Conservation (phyloP, 2,113 vertebrate species). For the Steatornis caripensis region DNA sequence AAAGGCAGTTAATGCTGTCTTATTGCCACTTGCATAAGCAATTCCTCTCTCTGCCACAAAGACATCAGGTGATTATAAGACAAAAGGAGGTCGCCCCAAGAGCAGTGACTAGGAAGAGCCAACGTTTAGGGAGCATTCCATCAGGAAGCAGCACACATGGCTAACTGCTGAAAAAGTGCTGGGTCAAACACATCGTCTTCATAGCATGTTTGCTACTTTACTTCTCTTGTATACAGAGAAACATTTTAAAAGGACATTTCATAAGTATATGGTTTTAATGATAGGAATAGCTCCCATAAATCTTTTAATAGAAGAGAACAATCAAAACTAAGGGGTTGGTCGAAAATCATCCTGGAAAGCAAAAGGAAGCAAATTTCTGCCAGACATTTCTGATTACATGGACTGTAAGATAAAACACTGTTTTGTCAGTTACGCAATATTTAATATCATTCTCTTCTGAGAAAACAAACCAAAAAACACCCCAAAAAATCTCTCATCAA, state of each 20-base stretch:
- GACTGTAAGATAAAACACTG: neutral
- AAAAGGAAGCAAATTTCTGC: neutral
- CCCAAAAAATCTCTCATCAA: accelerated
- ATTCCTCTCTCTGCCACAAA: neutral
- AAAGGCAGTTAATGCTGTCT: neutral
- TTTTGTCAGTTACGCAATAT: neutral
- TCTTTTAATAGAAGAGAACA: neutral
- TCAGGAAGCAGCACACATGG: neutral
- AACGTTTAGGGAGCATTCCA: neutral
- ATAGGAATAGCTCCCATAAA: neutral
- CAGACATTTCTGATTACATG: accelerated
- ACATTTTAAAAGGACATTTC: neutral
- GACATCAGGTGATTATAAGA: neutral
- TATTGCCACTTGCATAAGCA: neutral
- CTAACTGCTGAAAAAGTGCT: neutral
- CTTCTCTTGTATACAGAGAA: neutral
- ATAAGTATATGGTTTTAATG: neutral
- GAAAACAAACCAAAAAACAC: neutral
- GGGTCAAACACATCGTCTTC: neutral
- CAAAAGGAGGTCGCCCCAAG: neutral
- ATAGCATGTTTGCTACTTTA: neutral
- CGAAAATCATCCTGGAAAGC: neutral
- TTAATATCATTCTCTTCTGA: neutral
- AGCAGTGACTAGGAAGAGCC: neutral
- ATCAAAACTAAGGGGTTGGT: neutral